Evolutionary conservation across 2,888 invertebrate genomes (phyloP), one percentile per base, ranked within the genome.

Genomic region (Rotaria macrura): DNA sequence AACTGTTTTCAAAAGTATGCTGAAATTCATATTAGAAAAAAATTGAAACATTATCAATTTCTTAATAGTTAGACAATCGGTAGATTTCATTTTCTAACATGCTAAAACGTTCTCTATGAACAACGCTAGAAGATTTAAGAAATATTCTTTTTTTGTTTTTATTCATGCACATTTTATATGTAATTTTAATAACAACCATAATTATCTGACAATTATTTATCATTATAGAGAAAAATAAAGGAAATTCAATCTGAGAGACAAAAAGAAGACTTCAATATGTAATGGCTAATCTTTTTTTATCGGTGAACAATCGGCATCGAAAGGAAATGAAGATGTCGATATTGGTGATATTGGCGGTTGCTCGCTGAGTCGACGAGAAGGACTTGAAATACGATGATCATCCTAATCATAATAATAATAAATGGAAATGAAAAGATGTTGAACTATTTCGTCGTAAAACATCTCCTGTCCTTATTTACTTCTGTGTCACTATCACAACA

Each of bases 121-220:
- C 9, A 29, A 17, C 17, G 3, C 20, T 52, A 6, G 20, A 20
- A 52, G 52, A 14, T 20, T 52, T 52, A 52, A 57, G n/a, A n/a
- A 57, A 57, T 29, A 29, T 57, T 29, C 29, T n/a, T 29, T 57
- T 57, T n/a, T 57, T 12, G n/a, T 57, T 65, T 65, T 29, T 65
- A 34, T 38, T 65, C 29, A 34, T 65, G 65, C 65, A 65, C 29
- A 20, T 20, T 65, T 65, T 25, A 54, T 65, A 65, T 65, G 65
- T 65, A 34, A 34, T 65, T 65, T 65, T 34, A 65, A 34, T 65
- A 65, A 65, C 65, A 65, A 65, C 17, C 38, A 65, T 65, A 65
- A 65, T 65, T 65, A 65, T 65, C 65, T 65, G 65, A 65, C 65
- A 65, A 65, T 65, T 65, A 65, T 65, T 34, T 34, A 65, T 65